Conservation (phyloP, 1,140 invertebrate species). For the Pectinophora gossypiella region DNA sequence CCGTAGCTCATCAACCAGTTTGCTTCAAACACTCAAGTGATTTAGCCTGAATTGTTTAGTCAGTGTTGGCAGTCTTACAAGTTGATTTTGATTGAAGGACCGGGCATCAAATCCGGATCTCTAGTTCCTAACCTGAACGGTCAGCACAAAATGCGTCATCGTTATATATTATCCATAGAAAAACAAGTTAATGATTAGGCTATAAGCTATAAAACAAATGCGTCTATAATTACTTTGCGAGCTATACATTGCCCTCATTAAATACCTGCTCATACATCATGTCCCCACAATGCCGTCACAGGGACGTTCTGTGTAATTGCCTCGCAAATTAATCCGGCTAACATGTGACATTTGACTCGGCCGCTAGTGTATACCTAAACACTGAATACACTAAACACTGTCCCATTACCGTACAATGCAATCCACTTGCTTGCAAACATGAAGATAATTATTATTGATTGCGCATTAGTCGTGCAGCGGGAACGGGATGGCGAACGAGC, state of each 20-base stretch:
- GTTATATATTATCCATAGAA: too few species aligned
- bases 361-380: neutral
- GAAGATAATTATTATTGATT: constrained; percentile 72
- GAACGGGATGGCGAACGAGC: constrained; percentile 12
- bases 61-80: too few species aligned
- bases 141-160: too few species aligned
- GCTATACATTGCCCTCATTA: constrained; percentile 11
- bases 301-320: constrained; percentile 42
- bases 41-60: too few species aligned
- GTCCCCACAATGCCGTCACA: constrained; percentile 8
- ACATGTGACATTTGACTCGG: constrained; percentile 59
- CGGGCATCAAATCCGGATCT: too few species aligned
- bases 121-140: too few species aligned
- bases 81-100: too few species aligned
- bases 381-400: neutral
- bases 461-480: constrained; percentile 45
- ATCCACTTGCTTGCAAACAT: constrained; percentile 65
- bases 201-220: too few species aligned
- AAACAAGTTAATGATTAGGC: too few species aligned
- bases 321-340: constrained; percentile 56
- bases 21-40: too few species aligned
- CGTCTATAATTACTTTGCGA: too few species aligned
- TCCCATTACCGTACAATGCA: constrained; percentile 45
- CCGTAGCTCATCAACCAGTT: too few species aligned
- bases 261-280: constrained; percentile 14